Evolutionary conservation across 1,140 invertebrate genomes (phyloP).

Genomic region (Lepidurus arcticus): DNA sequence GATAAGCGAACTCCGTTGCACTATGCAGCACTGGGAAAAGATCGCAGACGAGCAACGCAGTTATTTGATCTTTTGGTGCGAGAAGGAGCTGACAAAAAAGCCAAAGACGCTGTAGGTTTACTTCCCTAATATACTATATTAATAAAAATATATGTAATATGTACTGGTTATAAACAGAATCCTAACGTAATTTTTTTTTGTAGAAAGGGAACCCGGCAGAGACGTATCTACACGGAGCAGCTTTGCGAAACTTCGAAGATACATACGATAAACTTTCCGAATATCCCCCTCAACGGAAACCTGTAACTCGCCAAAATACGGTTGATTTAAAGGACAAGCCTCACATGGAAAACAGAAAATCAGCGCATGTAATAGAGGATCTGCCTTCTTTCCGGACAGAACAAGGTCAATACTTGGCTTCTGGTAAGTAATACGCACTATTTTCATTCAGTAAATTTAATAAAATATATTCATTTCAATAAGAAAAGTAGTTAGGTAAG

Average conservation of each 20-base stretch:
- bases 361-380: slow-evolving; percentile 22
- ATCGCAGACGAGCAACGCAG: slow-evolving; percentile 42
- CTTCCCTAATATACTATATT: not conserved
- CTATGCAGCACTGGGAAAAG: slow-evolving; percentile 48
- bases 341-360: not conserved
- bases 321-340: not conserved
- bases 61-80: slow-evolving; percentile 47
- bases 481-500: too few relatives aligned
- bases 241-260: not conserved
- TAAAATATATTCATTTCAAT: not conserved
- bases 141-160: not conserved
- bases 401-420: slow-evolving; percentile 72
- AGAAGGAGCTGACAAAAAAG: slow-evolving; percentile 46
- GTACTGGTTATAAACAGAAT: not conserved
- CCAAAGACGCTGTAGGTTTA: slow-evolving; percentile 46
- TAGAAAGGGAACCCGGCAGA: slow-evolving; percentile 28
- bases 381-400: slow-evolving; percentile 71
- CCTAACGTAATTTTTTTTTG: not conserved
- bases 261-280: not conserved
- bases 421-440: slow-evolving; percentile 54
- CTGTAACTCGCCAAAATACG: slow-evolving; percentile 20
- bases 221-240: not conserved
- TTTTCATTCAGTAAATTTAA: slow-evolving; percentile 10
- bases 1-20: slow-evolving; percentile 48
- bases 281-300: not conserved